phyloP scores from a whole-genome alignment of 2,797 vertebrate species.

The Phoebastria nigripes region DNA sequence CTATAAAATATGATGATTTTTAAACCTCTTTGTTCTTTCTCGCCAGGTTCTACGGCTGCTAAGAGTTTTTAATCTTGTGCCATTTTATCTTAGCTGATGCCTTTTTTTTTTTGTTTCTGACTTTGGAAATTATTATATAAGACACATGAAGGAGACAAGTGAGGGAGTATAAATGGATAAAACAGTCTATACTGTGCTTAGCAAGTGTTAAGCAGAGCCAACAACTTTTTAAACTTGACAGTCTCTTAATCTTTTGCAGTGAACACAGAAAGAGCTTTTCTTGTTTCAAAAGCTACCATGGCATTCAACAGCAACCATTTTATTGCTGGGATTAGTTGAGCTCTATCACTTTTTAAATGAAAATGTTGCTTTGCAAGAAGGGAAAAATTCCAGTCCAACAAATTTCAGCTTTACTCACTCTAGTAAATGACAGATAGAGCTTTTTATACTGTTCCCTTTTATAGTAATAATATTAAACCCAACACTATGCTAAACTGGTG shows the following conservation, averaged over 20 bases:
- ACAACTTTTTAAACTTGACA: conserved; percentile 51
- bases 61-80: conserved; percentile 49
- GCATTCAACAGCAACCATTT: conserved; percentile 55
- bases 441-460: conserved; percentile 43
- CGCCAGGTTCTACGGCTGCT: conserved; percentile 26
- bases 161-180: conserved; percentile 63
- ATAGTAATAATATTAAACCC: conserved; percentile 16
- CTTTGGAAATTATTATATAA: conserved; percentile 72
- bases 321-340: conserved; percentile 62
- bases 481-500: neutral
- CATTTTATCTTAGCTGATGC: conserved; percentile 63
- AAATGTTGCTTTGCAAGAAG: neutral
- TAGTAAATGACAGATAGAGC: conserved; percentile 5
- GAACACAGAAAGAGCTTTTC: conserved; percentile 56
- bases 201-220: conserved; percentile 57
- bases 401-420: conserved; percentile 42
- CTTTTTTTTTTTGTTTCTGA: conserved; percentile 69
- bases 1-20: conserved; percentile 62
- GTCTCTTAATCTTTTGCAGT: conserved; percentile 57
- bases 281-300: conserved; percentile 52
- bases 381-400: conserved; percentile 12
- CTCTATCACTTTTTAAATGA: conserved; percentile 39
- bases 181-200: conserved; percentile 49
- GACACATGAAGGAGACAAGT: conserved; percentile 54
- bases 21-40: conserved; percentile 68